Percentiles rank a stretch among this genome's conserved stretches.
Conservation (phyloP, 2,797 vertebrate species). For the Syncerus caffer region DNA sequence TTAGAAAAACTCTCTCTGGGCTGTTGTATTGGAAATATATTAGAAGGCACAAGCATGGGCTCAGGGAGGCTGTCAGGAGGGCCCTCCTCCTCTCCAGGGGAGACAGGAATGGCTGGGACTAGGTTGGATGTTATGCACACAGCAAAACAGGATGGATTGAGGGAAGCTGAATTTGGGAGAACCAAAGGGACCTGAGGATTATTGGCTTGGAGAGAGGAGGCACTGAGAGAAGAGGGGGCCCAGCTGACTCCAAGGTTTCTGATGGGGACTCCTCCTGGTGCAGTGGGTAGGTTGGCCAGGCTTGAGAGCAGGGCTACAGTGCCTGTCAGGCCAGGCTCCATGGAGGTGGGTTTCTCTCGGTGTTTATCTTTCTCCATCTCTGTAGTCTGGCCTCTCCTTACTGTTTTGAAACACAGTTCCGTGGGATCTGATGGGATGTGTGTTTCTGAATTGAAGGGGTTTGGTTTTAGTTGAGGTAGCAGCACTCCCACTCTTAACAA, state of each 20-base stretch:
- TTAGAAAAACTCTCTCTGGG: background rate
- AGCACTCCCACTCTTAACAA: constrained; percentile 62
- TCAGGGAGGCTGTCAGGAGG: background rate
- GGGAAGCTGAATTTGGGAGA: background rate
- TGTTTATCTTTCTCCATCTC: background rate
- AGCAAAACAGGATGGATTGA: background rate
- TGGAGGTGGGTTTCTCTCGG: background rate
- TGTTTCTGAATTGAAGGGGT: constrained; percentile 49
- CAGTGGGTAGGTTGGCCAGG: background rate
- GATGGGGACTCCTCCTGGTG: background rate
- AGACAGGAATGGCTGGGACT: background rate
- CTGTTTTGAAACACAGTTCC: constrained; percentile 13
- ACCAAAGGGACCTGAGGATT: background rate
- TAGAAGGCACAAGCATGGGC: background rate
- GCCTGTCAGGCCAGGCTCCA: background rate
- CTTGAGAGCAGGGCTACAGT: background rate
- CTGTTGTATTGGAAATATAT: background rate
- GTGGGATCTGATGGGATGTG: background rate
- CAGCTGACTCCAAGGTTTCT: background rate
- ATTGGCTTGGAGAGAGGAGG: background rate
- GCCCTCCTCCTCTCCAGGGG: background rate
- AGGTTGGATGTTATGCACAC: background rate
- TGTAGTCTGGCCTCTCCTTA: background rate
- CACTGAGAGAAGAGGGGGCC: background rate
- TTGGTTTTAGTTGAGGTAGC: constrained; percentile 70